Base-by-base conservation (phyloP, 2,113 vertebrate species). In the Lepisosteus osseus region DNA sequence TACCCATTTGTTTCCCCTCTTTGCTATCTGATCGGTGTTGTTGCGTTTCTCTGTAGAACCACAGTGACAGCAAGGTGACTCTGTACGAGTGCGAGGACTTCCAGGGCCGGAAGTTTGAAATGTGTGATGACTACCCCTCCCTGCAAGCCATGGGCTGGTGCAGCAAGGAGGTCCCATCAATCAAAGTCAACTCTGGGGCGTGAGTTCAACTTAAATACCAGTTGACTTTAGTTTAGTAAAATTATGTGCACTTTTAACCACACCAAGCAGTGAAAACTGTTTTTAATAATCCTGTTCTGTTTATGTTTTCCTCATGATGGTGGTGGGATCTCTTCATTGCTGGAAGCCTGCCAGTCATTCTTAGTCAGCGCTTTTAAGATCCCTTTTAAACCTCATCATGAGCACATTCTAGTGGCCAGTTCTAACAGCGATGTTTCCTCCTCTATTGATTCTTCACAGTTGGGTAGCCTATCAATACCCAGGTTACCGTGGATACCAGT, bases 401-500 rank as follows among this genome's bases (percentile, higher is more conserved):
- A 1, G n/a, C 4, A 8, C 14, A 42, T 42, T 44, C 14, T 44
- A 4, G 40, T 65, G 8, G 15, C 7, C 43, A 13, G 9, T 12
- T 42, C 29, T 42, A 13, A 44, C 63, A 44, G 63, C 3, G n/a
- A 7, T 13, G 29, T 13, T 65, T 40, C 7, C 7, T 29, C 40
- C 7, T 40, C 67, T 17, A 82, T 15, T 80, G 14, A 74, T 69
- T 59, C 15, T 66, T 65, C 75, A 59, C 87, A 98, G 96, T 81
- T 97, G 97, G 96, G 96, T 98, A 73, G 96, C 94, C 71, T 99
- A 98, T 85, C 96, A 98, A 92, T 99, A 95, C 83, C 97, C 96
- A 0, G 97, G 97, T 79, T 98, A 98, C 91, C 92, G 95, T 80
- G 96, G 97, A 68, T 98, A 97, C 92, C 97, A 98, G 87, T 98